Percentiles rank a stretch among this genome's conserved stretches.
Conservation (phyloP, 2,113 vertebrate genomes). For the Pampusana beccarii region DNA sequence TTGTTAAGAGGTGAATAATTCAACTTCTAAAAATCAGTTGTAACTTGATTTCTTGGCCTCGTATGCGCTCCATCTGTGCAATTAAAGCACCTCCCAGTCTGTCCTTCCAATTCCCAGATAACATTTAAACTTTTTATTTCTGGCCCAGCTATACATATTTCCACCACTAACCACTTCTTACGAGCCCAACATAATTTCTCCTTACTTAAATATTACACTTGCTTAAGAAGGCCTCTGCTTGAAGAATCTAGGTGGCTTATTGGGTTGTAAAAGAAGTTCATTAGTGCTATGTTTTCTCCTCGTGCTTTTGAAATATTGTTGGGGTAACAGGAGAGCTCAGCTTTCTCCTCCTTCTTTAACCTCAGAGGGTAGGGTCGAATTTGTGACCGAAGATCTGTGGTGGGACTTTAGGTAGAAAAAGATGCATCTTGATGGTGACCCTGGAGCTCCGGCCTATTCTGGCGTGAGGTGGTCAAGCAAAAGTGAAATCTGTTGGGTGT, state of each 20-base stretch:
- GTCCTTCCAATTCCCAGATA: conserved; percentile 42
- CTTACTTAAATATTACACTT: neutral
- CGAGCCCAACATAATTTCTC: neutral
- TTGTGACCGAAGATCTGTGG: neutral
- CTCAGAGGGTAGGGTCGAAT: neutral
- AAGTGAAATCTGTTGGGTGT: neutral
- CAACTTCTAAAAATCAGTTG: conserved; percentile 12
- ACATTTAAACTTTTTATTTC: neutral
- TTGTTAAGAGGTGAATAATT: conserved; percentile 7
- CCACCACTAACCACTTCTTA: neutral
- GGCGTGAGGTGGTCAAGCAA: neutral
- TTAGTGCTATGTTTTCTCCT: neutral
- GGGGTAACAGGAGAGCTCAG: neutral
- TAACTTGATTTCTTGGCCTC: conserved; percentile 54
- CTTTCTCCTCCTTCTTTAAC: neutral
- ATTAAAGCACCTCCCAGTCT: conserved; percentile 50
- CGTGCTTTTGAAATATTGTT: neutral
- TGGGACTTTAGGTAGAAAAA: neutral
- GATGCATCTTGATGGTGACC: neutral
- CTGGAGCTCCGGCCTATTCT: neutral
- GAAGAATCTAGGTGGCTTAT: neutral
- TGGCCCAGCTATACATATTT: conserved; percentile 2
- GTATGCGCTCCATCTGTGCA: conserved; percentile 24
- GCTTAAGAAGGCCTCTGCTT: neutral
- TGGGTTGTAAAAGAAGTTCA: neutral